phyloP scores from a whole-genome alignment of 2,888 invertebrate genomes.

The Matsumyia berberina region DNA sequence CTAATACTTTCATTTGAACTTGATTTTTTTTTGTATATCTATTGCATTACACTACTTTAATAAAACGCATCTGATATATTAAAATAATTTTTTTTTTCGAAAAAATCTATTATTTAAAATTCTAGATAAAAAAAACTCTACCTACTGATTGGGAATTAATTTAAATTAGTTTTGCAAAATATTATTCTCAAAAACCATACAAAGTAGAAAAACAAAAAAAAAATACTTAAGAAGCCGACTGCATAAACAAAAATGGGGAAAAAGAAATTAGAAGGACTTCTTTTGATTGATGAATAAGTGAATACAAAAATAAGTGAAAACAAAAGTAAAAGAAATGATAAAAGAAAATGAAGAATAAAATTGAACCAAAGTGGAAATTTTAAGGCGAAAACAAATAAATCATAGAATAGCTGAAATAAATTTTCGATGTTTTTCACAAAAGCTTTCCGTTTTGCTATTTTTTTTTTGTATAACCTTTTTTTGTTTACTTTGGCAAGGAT shows the following conservation, averaged over 20 bases:
- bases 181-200: conserved; percentile 44
- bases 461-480: conserved; percentile 20
- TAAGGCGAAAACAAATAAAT: conserved; percentile 32
- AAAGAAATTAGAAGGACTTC: background rate
- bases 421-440: conserved; percentile 66
- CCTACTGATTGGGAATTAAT: conserved; percentile 50
- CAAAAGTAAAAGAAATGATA: conserved; percentile 4
- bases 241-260: conserved; percentile 39
- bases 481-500: conserved; percentile 26
- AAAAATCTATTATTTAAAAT: conserved; percentile 42
- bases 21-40: conserved; percentile 22
- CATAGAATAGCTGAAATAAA: conserved; percentile 29
- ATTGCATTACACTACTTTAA: conserved; percentile 64
- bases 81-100: conserved; percentile 16
- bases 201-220: conserved; percentile 34
- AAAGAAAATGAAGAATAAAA: too few relatives aligned
- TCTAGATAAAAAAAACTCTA: conserved; percentile 59
- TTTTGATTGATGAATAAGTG: conserved; percentile 37
- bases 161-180: conserved; percentile 52
- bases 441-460: conserved; percentile 75
- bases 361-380: conserved; percentile 72
- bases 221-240: conserved; percentile 61
- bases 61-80: conserved; percentile 58
- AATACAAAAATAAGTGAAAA: conserved; percentile 17
- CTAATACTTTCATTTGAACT: conserved; percentile 31